Base-by-base conservation (phyloP, 1,140 invertebrate genomes). In the Magallana gigas region DNA sequence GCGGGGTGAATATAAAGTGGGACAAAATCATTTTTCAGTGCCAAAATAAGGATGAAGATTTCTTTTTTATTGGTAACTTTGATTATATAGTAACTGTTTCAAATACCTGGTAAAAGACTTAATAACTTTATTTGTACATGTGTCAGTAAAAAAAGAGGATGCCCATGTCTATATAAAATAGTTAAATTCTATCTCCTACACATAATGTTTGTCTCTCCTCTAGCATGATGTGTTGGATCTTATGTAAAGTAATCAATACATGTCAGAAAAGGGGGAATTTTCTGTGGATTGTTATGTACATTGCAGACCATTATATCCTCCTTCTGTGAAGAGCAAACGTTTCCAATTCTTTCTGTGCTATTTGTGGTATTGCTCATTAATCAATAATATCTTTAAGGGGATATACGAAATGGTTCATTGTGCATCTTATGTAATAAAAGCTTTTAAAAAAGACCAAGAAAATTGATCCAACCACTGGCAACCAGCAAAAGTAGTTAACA, bases 361-460 rank as follows among this genome's bases (percentile, higher is more conserved):
- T 48, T 48, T 48, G 36, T 48, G 36, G 36, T 8, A 18, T 8
- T 76, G 68, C 14, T 76, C 68, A 76, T 76, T 76, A 76, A 76
- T 76, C 68, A 76, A 76, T 76, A 76, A 36, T 76, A 23, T 76
- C 36, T 48, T 76, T 29, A 16, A 12, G 60, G 60, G 14, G 68
- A 76, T 76, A 76, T 12, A 76, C 29, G 68, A 48, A 76, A 76
- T 76, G 23, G 68, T 18, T 76, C 14, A 29, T 76, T 76, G 23
- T 76, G 68, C 68, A 29, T 76, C 68, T 76, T 76, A 76, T 23
- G 23, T 76, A 76, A 76, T 76, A 48, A 48, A 48, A 18, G 23
- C 23, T 36, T 18, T 29, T 76, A 11, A 12, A 12, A 76, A 76
- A 76, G 5, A 12, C 68, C 8, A 36, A 76, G 68, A 12, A 76